A percentile compares a stretch with the other conserved stretches of the same genome.
These are phyloP conservation scores for Mantis religiosa DNA, from an alignment of 2,888 invertebrate species.

Conservation along the genomic window DNA sequence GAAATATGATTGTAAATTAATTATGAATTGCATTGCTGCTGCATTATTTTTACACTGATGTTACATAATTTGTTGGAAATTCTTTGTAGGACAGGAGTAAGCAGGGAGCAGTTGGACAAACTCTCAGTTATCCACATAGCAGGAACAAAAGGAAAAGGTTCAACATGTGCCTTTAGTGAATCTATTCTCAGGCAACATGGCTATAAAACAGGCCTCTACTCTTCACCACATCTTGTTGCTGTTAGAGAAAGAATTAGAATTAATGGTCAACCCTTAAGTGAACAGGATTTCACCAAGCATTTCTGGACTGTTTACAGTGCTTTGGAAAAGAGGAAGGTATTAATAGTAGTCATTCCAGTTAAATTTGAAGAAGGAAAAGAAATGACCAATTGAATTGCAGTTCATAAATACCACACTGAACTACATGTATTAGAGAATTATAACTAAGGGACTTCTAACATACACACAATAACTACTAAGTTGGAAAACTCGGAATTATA, in stretches of 20 bases:
- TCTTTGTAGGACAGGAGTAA: conserved; percentile 48
- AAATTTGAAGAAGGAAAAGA: not conserved
- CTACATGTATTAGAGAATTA: no score
- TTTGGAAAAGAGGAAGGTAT: conserved; percentile 51
- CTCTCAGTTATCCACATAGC: conserved; percentile 89
- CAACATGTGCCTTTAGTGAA: conserved; percentile 91
- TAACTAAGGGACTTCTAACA: no score
- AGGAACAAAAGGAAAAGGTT: conserved; percentile 97
- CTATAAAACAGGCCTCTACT: conserved; percentile 87
- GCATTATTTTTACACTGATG: no score
- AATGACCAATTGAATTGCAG: no score
- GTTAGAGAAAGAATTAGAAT: conserved; percentile 89
- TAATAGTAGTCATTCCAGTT: conserved; percentile 3
- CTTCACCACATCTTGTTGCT: conserved; percentile 91
- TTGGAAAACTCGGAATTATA: no score
- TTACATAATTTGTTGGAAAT: not conserved
- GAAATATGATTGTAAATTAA: no score
- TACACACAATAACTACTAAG: no score
- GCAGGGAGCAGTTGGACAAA: conserved; percentile 60
- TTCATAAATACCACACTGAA: no score
- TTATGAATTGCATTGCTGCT: no score
- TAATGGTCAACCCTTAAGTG: conserved; percentile 72
- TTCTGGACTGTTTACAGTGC: conserved; percentile 79
- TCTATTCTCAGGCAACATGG: conserved; percentile 80
- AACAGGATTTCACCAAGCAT: conserved; percentile 66